phyloP scores from a whole-genome alignment of 1,140 invertebrate species.

The Sesamia nonagrioides region DNA sequence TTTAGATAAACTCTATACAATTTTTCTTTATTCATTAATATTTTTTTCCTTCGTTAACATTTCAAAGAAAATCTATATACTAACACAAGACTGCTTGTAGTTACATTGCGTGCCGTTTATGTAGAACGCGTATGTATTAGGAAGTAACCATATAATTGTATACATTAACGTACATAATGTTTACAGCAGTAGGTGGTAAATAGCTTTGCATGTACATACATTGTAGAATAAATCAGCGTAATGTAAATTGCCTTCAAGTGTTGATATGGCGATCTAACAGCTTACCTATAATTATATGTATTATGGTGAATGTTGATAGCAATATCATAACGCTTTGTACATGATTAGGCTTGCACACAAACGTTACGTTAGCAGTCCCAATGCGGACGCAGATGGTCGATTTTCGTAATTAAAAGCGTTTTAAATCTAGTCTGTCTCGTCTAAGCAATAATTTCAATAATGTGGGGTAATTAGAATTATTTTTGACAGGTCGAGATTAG shows the following conservation, averaged over 20 bases:
- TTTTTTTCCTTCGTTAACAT: too few species aligned
- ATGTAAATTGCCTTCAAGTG: slow-evolving; percentile 14
- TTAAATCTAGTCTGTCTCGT: too few species aligned
- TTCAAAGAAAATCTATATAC: too few species aligned
- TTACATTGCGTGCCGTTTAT: slow-evolving; percentile 3
- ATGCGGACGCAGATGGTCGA: not conserved
- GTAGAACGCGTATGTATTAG: not conserved
- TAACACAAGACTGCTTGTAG: too few species aligned
- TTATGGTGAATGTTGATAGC: slow-evolving; percentile 8
- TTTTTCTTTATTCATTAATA: too few species aligned
- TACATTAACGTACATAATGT: not conserved
- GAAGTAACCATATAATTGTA: not conserved
- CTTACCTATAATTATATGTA: not conserved
- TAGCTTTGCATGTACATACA: too few species aligned
- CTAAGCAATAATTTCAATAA: too few species aligned
- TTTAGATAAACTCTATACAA: too few species aligned
- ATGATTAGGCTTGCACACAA: not conserved
- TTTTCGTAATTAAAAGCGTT: not conserved
- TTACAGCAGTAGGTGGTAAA: not conserved
- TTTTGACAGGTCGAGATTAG: too few species aligned
- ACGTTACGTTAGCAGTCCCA: not conserved
- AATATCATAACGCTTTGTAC: not conserved
- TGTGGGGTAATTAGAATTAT: too few species aligned
- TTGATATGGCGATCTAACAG: not conserved
- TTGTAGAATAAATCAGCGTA: not conserved